Percentiles rank a stretch among this genome's conserved stretches.
Evolutionary conservation across 2,888 invertebrate species (phyloP).

Genomic region (Athrips mouffetella): DNA sequence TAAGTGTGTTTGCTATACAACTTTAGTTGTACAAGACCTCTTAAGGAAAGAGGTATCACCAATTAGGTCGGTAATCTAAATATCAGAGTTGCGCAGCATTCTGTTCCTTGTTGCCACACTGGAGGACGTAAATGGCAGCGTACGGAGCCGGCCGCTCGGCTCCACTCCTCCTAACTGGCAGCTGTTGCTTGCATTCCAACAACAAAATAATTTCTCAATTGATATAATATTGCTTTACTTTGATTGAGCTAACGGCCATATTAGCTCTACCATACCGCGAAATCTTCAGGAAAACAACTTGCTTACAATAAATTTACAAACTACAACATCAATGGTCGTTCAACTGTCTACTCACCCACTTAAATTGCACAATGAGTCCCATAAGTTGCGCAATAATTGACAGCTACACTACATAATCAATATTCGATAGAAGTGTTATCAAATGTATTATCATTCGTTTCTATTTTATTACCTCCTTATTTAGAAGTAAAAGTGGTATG

Average conservation of each 20-base stretch:
- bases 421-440: conserved; percentile 1
- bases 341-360: background rate
- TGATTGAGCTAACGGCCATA: background rate
- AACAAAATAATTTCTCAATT: conserved; percentile 20
- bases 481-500: conserved; percentile 9
- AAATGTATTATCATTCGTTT: conserved; percentile 2
- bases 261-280: background rate
- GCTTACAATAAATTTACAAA: background rate
- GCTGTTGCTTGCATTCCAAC: conserved; percentile 42
- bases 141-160: conserved; percentile 23
- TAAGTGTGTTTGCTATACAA: no score
- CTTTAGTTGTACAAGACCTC: no score
- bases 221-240: conserved; percentile 1
- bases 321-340: no score
- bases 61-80: background rate
- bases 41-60: background rate
- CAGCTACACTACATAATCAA: background rate
- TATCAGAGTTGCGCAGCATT: conserved; percentile 28
- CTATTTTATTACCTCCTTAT: conserved; percentile 8
- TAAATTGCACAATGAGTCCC: background rate
- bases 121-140: conserved; percentile 44
- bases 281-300: background rate
- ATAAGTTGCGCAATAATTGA: no score
- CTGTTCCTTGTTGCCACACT: conserved; percentile 48
- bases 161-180: conserved; percentile 21